phyloP scores from a whole-genome alignment of 2,888 invertebrate species.

The Drosophila tanythrix region DNA sequence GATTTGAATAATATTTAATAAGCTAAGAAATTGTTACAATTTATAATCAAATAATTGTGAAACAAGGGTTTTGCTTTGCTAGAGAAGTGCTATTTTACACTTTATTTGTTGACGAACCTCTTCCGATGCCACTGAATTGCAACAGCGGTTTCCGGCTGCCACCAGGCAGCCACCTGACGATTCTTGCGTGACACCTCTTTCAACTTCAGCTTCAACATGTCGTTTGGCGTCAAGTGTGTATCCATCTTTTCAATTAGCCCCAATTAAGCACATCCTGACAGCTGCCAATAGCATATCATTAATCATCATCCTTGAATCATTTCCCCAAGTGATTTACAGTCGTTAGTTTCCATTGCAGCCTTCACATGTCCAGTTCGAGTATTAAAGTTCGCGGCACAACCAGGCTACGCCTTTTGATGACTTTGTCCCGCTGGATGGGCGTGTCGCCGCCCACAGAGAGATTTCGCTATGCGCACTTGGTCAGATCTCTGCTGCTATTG shows the following conservation, averaged over 20 bases:
- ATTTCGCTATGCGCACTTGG: conserved; percentile 24
- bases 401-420: conserved; percentile 20
- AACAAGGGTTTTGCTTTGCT: not conserved
- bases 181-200: conserved; percentile 24
- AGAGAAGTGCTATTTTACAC: not conserved
- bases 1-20: not conserved
- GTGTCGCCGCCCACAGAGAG: conserved; percentile 26
- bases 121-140: not conserved
- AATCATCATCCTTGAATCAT: conserved; percentile 39
- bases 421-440: conserved; percentile 40
- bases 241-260: conserved; percentile 18
- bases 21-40: not conserved
- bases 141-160: not conserved
- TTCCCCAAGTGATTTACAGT: not conserved
- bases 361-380: conserved; percentile 35
- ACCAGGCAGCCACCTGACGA: conserved; percentile 5
- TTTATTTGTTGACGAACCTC: conserved; percentile 9
- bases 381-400: conserved; percentile 11
- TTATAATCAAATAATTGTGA: not conserved
- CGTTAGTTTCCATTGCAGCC: conserved; percentile 30
- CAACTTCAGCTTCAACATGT: conserved; percentile 42
- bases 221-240: not conserved
- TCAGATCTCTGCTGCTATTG: conserved; percentile 48
- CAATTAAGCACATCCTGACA: conserved; percentile 11
- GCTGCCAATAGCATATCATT: conserved; percentile 17